Evolutionary conservation across 2,888 invertebrate species (phyloP).

Genomic region (Adineta ricciae): DNA sequence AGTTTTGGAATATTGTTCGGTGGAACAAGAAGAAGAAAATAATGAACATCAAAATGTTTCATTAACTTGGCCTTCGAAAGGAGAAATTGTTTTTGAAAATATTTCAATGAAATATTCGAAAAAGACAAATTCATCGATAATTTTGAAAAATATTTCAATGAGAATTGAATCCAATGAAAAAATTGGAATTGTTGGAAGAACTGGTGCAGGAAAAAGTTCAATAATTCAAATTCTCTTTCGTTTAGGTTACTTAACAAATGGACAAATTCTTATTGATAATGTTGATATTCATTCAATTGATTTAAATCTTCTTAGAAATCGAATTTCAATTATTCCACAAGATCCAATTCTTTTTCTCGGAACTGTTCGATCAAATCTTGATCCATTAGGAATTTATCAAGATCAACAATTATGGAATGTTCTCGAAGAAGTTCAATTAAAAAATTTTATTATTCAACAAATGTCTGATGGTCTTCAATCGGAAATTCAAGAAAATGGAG

Average conservation of each 20-base stretch:
- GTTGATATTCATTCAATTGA: slow-evolving; percentile 57
- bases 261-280: slow-evolving; percentile 70
- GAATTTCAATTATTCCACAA: slow-evolving; percentile 74
- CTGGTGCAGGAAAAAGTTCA: slow-evolving; percentile 56
- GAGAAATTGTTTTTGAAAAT: slow-evolving; percentile 44
- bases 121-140: slow-evolving; percentile 56
- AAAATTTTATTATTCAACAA: not conserved
- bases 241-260: slow-evolving; percentile 63
- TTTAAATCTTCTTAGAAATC: slow-evolving; percentile 65
- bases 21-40: slow-evolving; percentile 53
- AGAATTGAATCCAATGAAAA: slow-evolving; percentile 52
- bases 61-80: slow-evolving; percentile 48
- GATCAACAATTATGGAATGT: slow-evolving; percentile 45
- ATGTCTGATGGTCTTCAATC: slow-evolving; percentile 41
- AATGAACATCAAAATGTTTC: slow-evolving; percentile 40
- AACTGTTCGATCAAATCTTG: slow-evolving; percentile 44
- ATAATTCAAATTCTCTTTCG: slow-evolving; percentile 69
- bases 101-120: slow-evolving; percentile 61
- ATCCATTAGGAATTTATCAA: slow-evolving; percentile 43
- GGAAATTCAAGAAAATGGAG: slow-evolving; percentile 43
- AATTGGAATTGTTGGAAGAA: slow-evolving; percentile 59
- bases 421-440: slow-evolving; percentile 36
- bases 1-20: slow-evolving; percentile 66
- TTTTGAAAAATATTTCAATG: slow-evolving; percentile 57
- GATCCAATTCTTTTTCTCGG: slow-evolving; percentile 48